Conservation (phyloP, 2,113 vertebrate species). For the Microcebus tavaratra region DNA sequence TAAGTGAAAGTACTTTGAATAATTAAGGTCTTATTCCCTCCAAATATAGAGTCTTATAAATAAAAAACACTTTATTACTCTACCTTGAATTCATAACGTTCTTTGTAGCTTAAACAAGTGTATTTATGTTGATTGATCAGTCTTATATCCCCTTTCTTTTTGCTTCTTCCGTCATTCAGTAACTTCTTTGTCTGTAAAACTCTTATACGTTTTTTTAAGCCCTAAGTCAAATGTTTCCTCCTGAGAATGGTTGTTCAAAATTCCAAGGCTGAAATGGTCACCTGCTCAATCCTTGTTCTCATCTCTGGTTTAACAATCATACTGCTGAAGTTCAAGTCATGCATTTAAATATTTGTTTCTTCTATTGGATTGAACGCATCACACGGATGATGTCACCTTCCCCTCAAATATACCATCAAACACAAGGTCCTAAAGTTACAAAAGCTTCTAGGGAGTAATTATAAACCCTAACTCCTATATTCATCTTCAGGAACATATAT, state of each 20-base stretch:
- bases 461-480: not conserved
- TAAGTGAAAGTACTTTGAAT: not conserved
- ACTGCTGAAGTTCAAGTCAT: not conserved
- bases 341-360: not conserved
- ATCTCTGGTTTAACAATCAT: not conserved
- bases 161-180: not conserved
- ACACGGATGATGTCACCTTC: not conserved
- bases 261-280: not conserved
- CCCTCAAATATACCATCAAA: not conserved
- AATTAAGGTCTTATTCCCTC: not conserved
- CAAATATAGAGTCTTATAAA: not conserved
- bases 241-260: not conserved
- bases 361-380: not conserved
- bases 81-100: not conserved
- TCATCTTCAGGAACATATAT: not conserved
- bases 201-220: not conserved
- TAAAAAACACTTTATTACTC: not conserved
- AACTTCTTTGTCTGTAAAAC: not conserved
- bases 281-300: not conserved
- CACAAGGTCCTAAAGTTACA: not conserved
- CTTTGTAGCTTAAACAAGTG: not conserved
- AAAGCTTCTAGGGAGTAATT: not conserved
- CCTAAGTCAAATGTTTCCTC: not conserved
- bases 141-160: not conserved
- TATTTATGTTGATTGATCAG: no score